Evolutionary conservation across 1,140 invertebrate species (phyloP).

Genomic region (Caenorhabditis remanei): DNA sequence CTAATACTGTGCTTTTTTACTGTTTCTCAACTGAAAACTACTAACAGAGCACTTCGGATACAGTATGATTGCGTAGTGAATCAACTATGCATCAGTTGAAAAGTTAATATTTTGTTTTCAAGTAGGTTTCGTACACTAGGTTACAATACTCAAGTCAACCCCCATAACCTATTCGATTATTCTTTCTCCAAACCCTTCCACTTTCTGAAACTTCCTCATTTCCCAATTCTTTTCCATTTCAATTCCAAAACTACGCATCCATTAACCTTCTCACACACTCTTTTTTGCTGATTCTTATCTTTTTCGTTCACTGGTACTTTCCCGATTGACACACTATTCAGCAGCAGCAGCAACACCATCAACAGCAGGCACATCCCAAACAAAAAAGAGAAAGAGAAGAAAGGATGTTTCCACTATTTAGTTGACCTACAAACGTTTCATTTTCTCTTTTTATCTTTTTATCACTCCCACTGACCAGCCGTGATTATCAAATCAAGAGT

Average conservation of each 20-base stretch:
- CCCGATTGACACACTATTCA: constrained; percentile 41
- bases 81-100: no score
- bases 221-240: neutral
- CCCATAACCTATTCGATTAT: no score
- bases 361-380: neutral
- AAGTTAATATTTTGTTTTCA: no score
- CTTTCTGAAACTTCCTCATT: neutral
- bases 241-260: neutral
- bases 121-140: no score
- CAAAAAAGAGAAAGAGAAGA: neutral
- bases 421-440: constrained; percentile 54
- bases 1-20: no score
- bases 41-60: no score
- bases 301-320: constrained; percentile 50
- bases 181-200: neutral
- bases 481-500: constrained; percentile 52
- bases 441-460: constrained; percentile 54
- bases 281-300: constrained; percentile 41
- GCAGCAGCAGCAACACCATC: neutral
- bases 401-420: constrained; percentile 36
- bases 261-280: constrained; percentile 21
- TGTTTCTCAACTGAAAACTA: no score
- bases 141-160: no score
- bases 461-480: constrained; percentile 14
- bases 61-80: no score